Evolutionary conservation across 2,113 vertebrate species (phyloP), one percentile per base, ranked within the genome.

Genomic region (Serilophus lunatus): DNA sequence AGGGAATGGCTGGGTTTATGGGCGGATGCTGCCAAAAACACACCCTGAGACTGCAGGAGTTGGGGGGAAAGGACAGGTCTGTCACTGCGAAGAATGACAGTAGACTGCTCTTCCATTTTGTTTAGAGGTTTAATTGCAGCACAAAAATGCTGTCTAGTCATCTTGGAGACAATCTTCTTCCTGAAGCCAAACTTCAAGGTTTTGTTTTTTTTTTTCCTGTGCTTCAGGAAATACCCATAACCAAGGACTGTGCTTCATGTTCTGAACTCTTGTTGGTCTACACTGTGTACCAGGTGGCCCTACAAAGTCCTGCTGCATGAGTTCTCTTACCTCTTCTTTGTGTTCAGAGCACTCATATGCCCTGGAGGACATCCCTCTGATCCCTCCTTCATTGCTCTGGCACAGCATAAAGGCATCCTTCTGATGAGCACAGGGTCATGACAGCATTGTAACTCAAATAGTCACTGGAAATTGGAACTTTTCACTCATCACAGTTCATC

Each of bases 351-450:
- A 59, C 36, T 65, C 35, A 2, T 13, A 22, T 59, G 1, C 13
- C 31, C 47, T 74, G 51, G 28, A 92, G 13, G 6, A 42, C 20
- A 64, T 20, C 36, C 26, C 24, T 79, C 16, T 9, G 13, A 60
- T 53, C 28, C 53, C 29, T 86, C 31, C 35, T 60, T 54, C 50
- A 2, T 12, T 70, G 60, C 45, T 61, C 13, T 64, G 54, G 45
- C 59, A n/a, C 31, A 33, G 45, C 47, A 66, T 0, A 0, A 59
- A 63, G 0, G 0, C 19, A 45, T 66, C 31, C 24, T 88, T 59
- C n/a, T 60, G 68, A 25, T 42, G 50, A 23, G 16, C 83, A 7
- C 59, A 57, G 53, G 49, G 49, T 22, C 42, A 36, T 15, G 25
- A 25, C 50, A 77, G 53, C n/a, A 5, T 3, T 76, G 19, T 28